Evolutionary conservation across 2,113 vertebrate species (phyloP).

Genomic region (Bagarius yarrelli): DNA sequence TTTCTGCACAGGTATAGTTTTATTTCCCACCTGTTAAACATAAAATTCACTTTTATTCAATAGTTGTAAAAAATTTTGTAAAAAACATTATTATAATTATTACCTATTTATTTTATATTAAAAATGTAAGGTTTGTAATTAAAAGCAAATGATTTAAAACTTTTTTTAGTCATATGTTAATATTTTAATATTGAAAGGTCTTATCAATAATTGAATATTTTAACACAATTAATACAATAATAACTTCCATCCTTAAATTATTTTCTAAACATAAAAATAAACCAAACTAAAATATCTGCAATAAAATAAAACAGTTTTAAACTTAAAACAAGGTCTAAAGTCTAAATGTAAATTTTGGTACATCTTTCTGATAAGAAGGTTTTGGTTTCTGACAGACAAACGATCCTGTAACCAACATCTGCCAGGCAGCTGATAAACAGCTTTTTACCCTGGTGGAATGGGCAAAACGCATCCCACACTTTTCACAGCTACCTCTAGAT

Average conservation of each 20-base stretch:
- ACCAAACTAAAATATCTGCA: too few relatives aligned
- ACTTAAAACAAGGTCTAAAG: background rate
- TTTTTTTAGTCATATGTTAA: too few relatives aligned
- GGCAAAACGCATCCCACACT: constrained; percentile 95
- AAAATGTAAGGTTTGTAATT: too few relatives aligned
- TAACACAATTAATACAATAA: too few relatives aligned
- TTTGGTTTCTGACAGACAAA: constrained; percentile 75
- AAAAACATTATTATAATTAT: too few relatives aligned
- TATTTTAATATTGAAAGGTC: too few relatives aligned
- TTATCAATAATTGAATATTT: too few relatives aligned
- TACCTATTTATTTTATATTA: too few relatives aligned
- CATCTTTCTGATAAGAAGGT: background rate
- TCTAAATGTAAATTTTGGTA: background rate
- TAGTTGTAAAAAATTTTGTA: too few relatives aligned
- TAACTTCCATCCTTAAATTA: too few relatives aligned
- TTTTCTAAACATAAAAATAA: too few relatives aligned
- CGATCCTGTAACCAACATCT: constrained; percentile 96
- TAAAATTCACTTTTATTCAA: background rate
- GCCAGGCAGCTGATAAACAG: constrained; percentile 94
- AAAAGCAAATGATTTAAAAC: too few relatives aligned
- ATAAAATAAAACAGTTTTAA: background rate
- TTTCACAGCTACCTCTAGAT: constrained; percentile 87
- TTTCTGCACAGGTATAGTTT: background rate
- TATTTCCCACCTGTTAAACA: background rate
- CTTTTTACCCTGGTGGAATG: constrained; percentile 95